Evolutionary conservation across 2,797 vertebrate genomes (phyloP).

Genomic region (Menidia menidia): DNA sequence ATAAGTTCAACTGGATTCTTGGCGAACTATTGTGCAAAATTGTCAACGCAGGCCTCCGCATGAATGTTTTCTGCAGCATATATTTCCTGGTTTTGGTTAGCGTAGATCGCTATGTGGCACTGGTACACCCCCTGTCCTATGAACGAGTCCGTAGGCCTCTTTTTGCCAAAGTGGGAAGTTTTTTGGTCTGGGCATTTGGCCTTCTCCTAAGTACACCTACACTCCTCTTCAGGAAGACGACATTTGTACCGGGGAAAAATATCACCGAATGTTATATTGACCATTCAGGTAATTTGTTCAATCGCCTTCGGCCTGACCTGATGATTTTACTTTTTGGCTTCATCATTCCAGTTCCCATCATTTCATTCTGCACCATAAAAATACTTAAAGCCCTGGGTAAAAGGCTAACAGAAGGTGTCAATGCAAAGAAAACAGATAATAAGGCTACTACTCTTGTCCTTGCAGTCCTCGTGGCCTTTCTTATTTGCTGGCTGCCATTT

Average conservation of each 20-base stretch:
- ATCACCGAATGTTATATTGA: conserved; percentile 62
- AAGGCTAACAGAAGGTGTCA: conserved; percentile 19
- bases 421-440: conserved; percentile 43
- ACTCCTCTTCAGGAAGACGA: conserved; percentile 64
- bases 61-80: neutral
- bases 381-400: conserved; percentile 75
- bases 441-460: conserved; percentile 81
- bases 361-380: conserved; percentile 79
- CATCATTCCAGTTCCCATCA: conserved; percentile 76
- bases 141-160: conserved; percentile 47
- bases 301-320: conserved; percentile 1
- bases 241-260: conserved; percentile 21
- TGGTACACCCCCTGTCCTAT: neutral
- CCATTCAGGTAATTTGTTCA: neutral
- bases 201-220: conserved; percentile 76
- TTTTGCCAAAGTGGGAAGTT: conserved; percentile 78
- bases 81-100: conserved; percentile 84
- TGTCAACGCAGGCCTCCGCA: neutral
- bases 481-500: conserved; percentile 87
- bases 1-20: neutral
- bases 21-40: neutral
- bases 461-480: conserved; percentile 79
- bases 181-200: conserved; percentile 78
- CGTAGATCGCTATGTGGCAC: conserved; percentile 65
- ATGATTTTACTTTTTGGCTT: conserved; percentile 68